Base-by-base conservation (phyloP, 23 tunicate species). In the Halocynthia roretzi region DNA sequence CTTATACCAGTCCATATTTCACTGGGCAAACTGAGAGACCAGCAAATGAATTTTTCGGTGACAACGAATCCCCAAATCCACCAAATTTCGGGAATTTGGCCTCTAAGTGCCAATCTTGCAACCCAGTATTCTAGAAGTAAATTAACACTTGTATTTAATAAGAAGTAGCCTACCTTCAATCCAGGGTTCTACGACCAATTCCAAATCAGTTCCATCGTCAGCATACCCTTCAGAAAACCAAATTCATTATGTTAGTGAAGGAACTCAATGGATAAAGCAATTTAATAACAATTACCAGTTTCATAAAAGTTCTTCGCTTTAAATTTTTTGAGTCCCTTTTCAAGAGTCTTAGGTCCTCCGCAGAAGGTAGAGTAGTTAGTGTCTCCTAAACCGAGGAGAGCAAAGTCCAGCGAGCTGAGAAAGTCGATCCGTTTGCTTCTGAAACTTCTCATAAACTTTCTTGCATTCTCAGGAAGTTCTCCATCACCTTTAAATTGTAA, bases 371-470 rank as follows among this genome's bases (percentile, higher is more conserved):
- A 86, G 77, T 92, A 92, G 69, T 92, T 86, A 5, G 87, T 69
- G 70, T 86, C 93, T n/a, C 98, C 98, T 31, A 92, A 76, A 67
- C 98, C 98, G 57, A 92, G 90, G 23, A 92, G 71, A 10, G 98
- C 82, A 61, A 82, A 92, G 23, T 61, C 15, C 7, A 92, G 51
- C 6, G 75, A 53, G 7, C 79, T 40, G 8, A 89, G 58, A 22
- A 67, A 68, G 60, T 75, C 62, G 8, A 74, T 56, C 0, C 85
- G 80, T 61, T 84, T 89, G 14, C 85, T 62, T 6, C 58, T 61
- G 31, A 89, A 58, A 7, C 51, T 75, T 62, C 96, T 78, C 10
- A 86, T 51, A 55, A 92, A 92, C 75, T 80, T 82, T 73, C 92
- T 79, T 7, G 92, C 98, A 78, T 86, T 92, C 68, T 85, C 98